Evolutionary conservation across 1,140 invertebrate species (phyloP).

Genomic region (Rhopalosiphum maidis): DNA sequence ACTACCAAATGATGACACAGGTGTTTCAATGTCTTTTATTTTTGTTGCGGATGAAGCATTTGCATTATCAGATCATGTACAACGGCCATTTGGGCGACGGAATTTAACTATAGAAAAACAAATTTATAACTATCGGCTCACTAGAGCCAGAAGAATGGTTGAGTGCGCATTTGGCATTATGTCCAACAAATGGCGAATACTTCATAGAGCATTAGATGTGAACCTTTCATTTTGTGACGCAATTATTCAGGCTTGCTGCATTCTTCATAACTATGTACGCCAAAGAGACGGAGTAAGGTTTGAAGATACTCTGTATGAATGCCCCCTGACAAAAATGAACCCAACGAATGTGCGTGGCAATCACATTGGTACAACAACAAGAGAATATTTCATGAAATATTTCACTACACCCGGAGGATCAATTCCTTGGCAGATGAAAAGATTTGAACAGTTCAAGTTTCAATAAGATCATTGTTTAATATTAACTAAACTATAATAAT

Average conservation of each 20-base stretch:
- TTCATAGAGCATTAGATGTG: conserved; percentile 60
- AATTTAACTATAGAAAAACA: conserved; percentile 59
- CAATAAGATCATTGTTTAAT: neutral
- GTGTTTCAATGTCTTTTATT: neutral
- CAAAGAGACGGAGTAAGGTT: conserved; percentile 62
- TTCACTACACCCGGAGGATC: neutral
- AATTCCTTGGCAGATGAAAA: conserved; percentile 7
- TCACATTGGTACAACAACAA: neutral
- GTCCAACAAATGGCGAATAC: conserved; percentile 59
- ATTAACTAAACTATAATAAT: neutral
- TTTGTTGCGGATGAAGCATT: conserved; percentile 64
- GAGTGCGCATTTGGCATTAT: conserved; percentile 65
- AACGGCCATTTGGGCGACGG: conserved; percentile 60
- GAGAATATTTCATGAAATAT: neutral
- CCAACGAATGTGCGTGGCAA: neutral
- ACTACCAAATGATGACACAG: neutral
- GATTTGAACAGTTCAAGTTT: neutral
- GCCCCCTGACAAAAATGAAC: neutral
- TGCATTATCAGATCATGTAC: conserved; percentile 61
- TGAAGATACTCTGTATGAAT: conserved; percentile 60
- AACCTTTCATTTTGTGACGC: conserved; percentile 58
- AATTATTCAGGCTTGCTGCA: conserved; percentile 62
- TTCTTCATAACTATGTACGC: conserved; percentile 63
- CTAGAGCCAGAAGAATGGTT: conserved; percentile 61
- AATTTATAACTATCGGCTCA: conserved; percentile 63